phyloP scores from a whole-genome alignment of 2,797 vertebrate genomes.

The Remorina albescens region DNA sequence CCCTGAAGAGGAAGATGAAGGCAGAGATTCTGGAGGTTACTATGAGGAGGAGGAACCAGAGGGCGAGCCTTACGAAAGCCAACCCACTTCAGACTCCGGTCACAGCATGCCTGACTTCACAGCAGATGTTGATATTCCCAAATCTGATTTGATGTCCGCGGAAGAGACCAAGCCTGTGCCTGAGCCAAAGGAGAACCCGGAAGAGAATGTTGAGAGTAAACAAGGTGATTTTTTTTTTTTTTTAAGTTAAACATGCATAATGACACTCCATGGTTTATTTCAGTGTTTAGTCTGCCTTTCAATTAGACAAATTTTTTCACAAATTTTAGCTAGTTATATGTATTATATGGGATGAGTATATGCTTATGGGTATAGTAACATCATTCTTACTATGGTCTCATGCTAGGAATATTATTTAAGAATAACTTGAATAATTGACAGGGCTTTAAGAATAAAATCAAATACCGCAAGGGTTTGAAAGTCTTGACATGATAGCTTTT shows the following conservation, averaged over 20 bases:
- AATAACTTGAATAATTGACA: background rate
- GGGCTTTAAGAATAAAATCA: too few relatives aligned
- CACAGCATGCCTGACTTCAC: conserved; percentile 67
- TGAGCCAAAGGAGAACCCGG: background rate
- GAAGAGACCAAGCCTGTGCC: conserved; percentile 37
- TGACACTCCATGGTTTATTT: background rate
- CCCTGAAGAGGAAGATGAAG: conserved; percentile 74
- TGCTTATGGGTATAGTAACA: too few relatives aligned
- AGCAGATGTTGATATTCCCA: conserved; percentile 56
- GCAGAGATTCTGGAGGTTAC: conserved; percentile 73
- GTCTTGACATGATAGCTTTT: background rate
- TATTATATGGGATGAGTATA: background rate
- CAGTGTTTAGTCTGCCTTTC: background rate
- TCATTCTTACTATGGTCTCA: too few relatives aligned
- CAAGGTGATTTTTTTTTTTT: conserved; percentile 61
- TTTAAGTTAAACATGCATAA: background rate
- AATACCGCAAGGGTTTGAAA: background rate
- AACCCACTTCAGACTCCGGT: conserved; percentile 45
- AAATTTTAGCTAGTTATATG: background rate
- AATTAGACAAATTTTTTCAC: too few relatives aligned
- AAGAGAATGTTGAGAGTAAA: conserved; percentile 2
- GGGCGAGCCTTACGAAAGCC: conserved; percentile 60
- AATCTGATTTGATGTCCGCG: conserved; percentile 36
- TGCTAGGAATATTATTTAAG: background rate
- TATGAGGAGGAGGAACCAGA: conserved; percentile 76